A percentile compares a stretch with the other conserved stretches of the same genome.
phyloP scores from a whole-genome alignment of 92 coral and sea anemone species.

The Zoanthus gigantus region DNA sequence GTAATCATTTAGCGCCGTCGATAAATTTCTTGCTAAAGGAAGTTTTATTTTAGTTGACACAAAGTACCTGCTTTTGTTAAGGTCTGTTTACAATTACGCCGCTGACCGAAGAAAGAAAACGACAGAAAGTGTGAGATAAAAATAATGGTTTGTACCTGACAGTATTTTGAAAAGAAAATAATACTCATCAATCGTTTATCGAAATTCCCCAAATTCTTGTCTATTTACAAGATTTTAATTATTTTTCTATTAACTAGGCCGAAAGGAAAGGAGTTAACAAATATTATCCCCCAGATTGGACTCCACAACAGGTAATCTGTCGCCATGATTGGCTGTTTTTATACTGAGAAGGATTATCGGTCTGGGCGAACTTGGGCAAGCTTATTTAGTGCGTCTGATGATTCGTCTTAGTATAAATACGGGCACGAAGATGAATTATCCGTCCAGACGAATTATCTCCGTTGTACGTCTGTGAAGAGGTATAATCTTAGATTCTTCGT shows the following conservation, averaged over 20 bases:
- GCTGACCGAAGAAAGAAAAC: constrained; percentile 18
- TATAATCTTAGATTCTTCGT: too few relatives aligned
- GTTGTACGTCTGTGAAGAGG: too few relatives aligned
- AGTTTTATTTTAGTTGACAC: background rate
- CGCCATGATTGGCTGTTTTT: too few relatives aligned
- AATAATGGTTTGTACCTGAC: constrained; percentile 36
- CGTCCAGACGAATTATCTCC: too few relatives aligned
- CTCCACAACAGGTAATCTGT: constrained; percentile 80
- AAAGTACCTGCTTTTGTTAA: background rate
- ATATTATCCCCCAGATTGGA: constrained; percentile 99
- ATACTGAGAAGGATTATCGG: too few relatives aligned
- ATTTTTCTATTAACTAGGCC: constrained; percentile 63
- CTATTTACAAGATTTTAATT: background rate
- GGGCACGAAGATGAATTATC: too few relatives aligned
- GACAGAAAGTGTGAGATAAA: background rate
- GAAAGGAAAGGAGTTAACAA: constrained; percentile 97
- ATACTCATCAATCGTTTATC: background rate
- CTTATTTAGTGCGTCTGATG: too few relatives aligned
- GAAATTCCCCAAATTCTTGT: background rate
- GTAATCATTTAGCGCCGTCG: too few relatives aligned
- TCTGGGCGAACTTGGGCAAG: too few relatives aligned
- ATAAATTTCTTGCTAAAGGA: background rate
- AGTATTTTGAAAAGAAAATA: background rate
- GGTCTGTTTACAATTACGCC: background rate
- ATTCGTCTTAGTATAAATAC: too few relatives aligned